Percentiles rank a stretch among this genome's conserved stretches.
These are phyloP conservation scores for Apamea crenata DNA, from an alignment of 2,888 invertebrate species.

Conservation along the genomic window DNA sequence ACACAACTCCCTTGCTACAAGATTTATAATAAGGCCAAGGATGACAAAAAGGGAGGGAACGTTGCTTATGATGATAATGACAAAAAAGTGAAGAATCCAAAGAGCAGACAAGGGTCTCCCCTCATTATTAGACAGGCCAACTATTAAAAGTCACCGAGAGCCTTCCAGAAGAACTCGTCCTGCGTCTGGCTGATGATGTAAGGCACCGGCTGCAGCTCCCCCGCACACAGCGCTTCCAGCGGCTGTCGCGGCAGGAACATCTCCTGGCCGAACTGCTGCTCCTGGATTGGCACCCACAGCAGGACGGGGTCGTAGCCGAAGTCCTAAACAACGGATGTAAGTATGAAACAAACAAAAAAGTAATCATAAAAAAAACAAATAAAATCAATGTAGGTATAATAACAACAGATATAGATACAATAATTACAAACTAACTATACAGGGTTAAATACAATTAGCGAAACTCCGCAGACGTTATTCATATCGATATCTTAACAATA, in stretches of 20 bases:
- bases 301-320: constrained; percentile 89
- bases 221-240: constrained; percentile 88
- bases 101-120: too few species aligned
- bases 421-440: neutral
- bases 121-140: neutral
- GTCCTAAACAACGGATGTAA: constrained; percentile 79
- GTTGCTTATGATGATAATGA: neutral
- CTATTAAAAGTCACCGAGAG: constrained; percentile 87
- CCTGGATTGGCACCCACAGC: constrained; percentile 92
- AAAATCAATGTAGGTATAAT: neutral
- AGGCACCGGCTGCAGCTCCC: constrained; percentile 91
- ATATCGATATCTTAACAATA: too few species aligned
- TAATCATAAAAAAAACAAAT: neutral
- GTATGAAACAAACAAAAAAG: neutral
- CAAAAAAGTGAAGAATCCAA: neutral
- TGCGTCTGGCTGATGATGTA: constrained; percentile 92
- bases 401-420: too few species aligned
- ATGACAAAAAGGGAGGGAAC: neutral
- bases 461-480: too few species aligned
- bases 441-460: too few species aligned
- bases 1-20: neutral
- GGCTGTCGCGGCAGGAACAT: constrained; percentile 92
- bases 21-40: neutral
- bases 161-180: constrained; percentile 92
- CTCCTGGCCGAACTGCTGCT: constrained; percentile 92